Base-by-base conservation (phyloP, 2,797 vertebrate genomes). In the Micrastur ruficollis region DNA sequence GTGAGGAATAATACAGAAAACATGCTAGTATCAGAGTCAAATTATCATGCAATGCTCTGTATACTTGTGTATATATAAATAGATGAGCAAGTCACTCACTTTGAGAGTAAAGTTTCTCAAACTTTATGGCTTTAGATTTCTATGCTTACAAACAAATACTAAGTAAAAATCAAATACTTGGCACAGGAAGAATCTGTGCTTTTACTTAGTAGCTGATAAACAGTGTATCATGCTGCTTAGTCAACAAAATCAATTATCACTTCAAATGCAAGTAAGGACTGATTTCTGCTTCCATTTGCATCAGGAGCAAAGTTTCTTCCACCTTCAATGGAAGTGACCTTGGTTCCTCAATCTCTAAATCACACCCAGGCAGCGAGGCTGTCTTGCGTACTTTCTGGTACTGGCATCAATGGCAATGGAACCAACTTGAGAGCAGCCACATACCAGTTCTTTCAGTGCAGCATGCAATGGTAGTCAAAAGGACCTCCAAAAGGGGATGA, bases 41-140 rank as follows among this genome's bases (percentile, higher is more conserved):
- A 14, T 7, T 31, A n/a, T 49, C 62, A 36, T 23, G 63, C 62
- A 52, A 61, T 85, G 83, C 49, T 78, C 83, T 78, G 38, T 23
- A 9, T 50, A 55, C 18, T 59, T 29, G 8, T 93, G 38, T 83
- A 44, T 47, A 19, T 32, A 52, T 59, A 79, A 92, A 95, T 8
- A 94, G 67, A 25, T 0, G 1, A 89, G 73, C 86, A 79, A 70
- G 66, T 12, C 40, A 42, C 65, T 83, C 1, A 1, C 63, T 88
- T 91, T 40, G 73, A 95, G 84, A 34, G 27, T 81, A 81, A 73
- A 65, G 81, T 81, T 96, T 81, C 93, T 72, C 50, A 58, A 62
- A 55, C 40, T 25, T 34, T 4, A 23, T 22, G 46, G 46, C 80
- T 94, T 91, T 72, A 44, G 46, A 38, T 74, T 83, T 86, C 66